These are phyloP conservation scores for Agonopterix subpropinquella DNA, from an alignment of 2,888 invertebrate genomes.

Conservation along the genomic window DNA sequence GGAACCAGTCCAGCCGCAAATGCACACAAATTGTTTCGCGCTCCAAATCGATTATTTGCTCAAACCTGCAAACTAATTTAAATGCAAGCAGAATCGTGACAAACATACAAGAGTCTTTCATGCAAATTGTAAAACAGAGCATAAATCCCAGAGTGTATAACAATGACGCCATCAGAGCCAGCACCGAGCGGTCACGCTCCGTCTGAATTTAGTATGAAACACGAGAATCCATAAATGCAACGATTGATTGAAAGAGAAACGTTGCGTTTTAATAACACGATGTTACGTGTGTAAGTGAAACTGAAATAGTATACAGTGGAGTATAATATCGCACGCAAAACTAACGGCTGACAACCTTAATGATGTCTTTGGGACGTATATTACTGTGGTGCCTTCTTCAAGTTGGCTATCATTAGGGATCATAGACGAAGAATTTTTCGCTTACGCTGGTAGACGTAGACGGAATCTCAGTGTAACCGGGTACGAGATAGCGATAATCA, in stretches of 20 bases:
- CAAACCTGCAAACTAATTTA: constrained; percentile 19
- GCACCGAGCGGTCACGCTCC: constrained; percentile 24
- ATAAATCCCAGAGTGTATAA: constrained; percentile 19
- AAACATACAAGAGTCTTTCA: constrained; percentile 6
- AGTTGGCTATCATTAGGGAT: too few relatives aligned
- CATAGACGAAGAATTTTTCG: too few relatives aligned
- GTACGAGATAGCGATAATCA: too few relatives aligned
- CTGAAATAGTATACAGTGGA: constrained; percentile 9
- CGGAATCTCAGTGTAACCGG: too few relatives aligned
- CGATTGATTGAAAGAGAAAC: constrained; percentile 44
- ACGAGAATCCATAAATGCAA: constrained; percentile 24
- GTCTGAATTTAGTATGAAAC: constrained; percentile 19
- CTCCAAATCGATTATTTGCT: not conserved
- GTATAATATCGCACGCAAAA: not conserved
- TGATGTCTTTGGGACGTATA: too few relatives aligned
- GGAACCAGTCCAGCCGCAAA: too few relatives aligned
- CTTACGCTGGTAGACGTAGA: too few relatives aligned
- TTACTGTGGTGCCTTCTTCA: too few relatives aligned
- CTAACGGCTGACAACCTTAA: too few relatives aligned
- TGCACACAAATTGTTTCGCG: too few relatives aligned
- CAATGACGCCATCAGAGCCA: constrained; percentile 4
- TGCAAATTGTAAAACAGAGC: constrained; percentile 15
- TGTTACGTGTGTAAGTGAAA: constrained; percentile 12
- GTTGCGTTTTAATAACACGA: constrained; percentile 31
- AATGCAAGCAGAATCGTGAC: constrained; percentile 32